Base-by-base conservation (phyloP, 2,797 vertebrate genomes). In the Macrochelys suwanniensis region DNA sequence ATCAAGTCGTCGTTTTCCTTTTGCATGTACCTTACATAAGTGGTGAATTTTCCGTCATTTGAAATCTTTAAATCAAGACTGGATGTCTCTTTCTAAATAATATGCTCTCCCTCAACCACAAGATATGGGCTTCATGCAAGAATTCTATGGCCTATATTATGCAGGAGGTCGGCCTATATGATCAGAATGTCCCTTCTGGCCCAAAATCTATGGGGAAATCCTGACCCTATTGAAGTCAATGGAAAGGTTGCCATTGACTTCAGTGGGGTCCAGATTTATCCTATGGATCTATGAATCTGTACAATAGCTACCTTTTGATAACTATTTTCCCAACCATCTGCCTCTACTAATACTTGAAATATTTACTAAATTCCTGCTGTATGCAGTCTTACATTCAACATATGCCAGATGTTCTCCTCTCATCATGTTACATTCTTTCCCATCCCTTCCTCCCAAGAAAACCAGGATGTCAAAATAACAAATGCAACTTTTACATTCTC, bases 331-430 rank as follows among this genome's bases (percentile, higher is more conserved):
- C 25, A 31, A 31, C 25, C 74, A 49, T 77, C 42, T 49, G 47
- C 6, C 45, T 77, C 42, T 15, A 17, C 45, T 49, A 93, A 86
- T 89, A 86, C 82, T 93, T 89, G 71, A 79, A 82, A 86, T 68
- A 25, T 53, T 89, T 76, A n/a, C 11, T 37, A 81, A 84, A 92
- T 83, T 23, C 50, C 74, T 92, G 81, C 53, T 88, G 54, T 49
- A 47, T 50, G 51, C 19, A 57, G 65, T 42, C 57, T 78, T 82
- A 11, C 56, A 50, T 56, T 19, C 16, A 86, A 79, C 53, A n/a
- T 17, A 85, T 17, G 45, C 91, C 91, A 93, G 79, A 93, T 93
- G 91, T 71, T 89, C 78, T 42, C 71, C 19, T 33, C 81, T 79
- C 85, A 82, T 85, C 56, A 71, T 51, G 53, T 79, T 28, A 77